Conservation (phyloP, 2,113 vertebrate species). For the Pseudopodoces humilis region DNA sequence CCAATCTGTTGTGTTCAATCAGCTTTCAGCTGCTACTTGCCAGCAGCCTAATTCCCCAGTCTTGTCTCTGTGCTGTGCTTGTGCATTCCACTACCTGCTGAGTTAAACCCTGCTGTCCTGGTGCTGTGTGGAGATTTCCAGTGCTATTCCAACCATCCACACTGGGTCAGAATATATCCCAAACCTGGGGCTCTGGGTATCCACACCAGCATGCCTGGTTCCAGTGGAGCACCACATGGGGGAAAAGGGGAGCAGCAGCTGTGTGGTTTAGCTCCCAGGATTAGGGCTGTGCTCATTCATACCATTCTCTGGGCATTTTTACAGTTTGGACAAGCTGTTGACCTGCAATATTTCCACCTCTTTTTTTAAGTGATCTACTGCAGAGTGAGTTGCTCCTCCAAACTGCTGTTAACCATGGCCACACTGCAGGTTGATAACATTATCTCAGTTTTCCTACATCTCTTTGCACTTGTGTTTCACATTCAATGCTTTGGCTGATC, state of each 20-base stretch:
- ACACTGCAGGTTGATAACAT: neutral
- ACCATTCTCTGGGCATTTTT: neutral
- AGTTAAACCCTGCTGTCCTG: constrained; percentile 37
- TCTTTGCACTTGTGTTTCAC: neutral
- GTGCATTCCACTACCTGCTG: constrained; percentile 60
- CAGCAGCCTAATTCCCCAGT: constrained; percentile 55
- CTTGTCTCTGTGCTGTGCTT: constrained; percentile 56
- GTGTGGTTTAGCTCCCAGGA: neutral
- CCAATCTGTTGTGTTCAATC: constrained; percentile 66
- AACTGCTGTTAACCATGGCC: neutral
- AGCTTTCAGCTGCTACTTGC: constrained; percentile 55
- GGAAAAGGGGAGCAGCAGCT: constrained; percentile 9
- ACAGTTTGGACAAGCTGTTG: neutral
- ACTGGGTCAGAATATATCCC: neutral
- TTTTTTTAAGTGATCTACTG: neutral
- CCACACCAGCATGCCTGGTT: neutral
- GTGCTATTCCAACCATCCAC: constrained; percentile 25
- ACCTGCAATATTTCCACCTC: neutral
- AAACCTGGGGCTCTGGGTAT: neutral
- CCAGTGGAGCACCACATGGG: neutral
- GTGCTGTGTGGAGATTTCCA: neutral
- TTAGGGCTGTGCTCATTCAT: neutral
- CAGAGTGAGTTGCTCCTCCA: neutral
- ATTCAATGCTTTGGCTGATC: neutral
- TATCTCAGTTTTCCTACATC: neutral